These are phyloP conservation scores for Stratiomys singularior DNA, from an alignment of 2,888 invertebrate species.

Conservation along the genomic window DNA sequence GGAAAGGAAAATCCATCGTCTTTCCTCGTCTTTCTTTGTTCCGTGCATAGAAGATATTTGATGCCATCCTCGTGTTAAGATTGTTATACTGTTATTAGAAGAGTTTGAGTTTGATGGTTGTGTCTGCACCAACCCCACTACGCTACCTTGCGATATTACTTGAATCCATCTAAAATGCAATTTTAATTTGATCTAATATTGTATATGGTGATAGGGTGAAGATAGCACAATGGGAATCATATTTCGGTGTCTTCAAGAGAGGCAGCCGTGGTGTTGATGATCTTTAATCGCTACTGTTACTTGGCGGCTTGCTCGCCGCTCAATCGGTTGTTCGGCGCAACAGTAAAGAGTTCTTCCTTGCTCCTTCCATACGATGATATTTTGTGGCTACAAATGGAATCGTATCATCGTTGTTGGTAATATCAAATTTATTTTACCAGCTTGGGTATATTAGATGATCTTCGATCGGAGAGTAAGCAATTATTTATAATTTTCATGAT, in stretches of 20 bases:
- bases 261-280: constrained; percentile 34
- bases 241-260: constrained; percentile 27
- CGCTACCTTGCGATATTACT: neutral
- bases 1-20: neutral
- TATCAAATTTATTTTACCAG: neutral
- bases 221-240: constrained; percentile 29
- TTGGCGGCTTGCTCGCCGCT: neutral
- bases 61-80: constrained; percentile 6
- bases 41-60: neutral
- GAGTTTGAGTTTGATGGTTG: neutral
- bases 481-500: constrained; percentile 46
- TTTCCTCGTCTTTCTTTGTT: neutral
- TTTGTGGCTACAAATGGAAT: no score
- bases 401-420: neutral
- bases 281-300: constrained; percentile 45
- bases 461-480: constrained; percentile 30
- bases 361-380: neutral
- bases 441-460: neutral
- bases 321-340: neutral
- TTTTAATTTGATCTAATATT: constrained; percentile 44
- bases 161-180: constrained; percentile 22
- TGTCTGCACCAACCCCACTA: neutral
- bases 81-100: constrained; percentile 16
- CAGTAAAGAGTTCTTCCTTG: constrained; percentile 1
- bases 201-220: constrained; percentile 21